Evolutionary conservation across 2,113 vertebrate species (phyloP).

Genomic region (Indri indri): DNA sequence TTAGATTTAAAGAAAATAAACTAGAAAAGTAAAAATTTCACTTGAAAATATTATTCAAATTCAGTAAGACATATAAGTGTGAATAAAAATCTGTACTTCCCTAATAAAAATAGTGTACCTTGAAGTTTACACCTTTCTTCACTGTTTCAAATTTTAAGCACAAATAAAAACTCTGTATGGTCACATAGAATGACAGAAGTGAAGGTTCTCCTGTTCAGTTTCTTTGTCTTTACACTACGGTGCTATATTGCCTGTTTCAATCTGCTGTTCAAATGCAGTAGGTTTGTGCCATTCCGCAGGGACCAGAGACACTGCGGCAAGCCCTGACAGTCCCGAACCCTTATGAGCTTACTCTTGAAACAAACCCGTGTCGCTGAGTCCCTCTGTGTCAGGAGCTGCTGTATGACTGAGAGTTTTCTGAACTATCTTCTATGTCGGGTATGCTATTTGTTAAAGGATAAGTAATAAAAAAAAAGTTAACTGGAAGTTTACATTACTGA

Average conservation of each 20-base stretch:
- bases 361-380: fast-evolving
- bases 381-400: not conserved
- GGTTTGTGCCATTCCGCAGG: too few relatives aligned
- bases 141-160: not conserved
- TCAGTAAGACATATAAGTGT: not conserved
- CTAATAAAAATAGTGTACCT: not conserved
- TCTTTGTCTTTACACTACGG: not conserved
- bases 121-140: not conserved
- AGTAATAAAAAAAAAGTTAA: not conserved
- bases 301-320: not conserved
- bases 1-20: not conserved
- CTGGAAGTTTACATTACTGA: not conserved
- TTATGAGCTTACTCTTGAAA: not conserved
- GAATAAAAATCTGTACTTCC: not conserved
- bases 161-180: not conserved
- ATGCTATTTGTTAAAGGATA: not conserved
- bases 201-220: not conserved
- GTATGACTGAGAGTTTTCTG: not conserved
- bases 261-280: not conserved
- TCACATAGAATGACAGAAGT: not conserved
- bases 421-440: not conserved
- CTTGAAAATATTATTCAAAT: not conserved
- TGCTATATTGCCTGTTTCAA: not conserved
- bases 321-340: not conserved
- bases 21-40: not conserved